These are phyloP conservation scores for Sisyra terminalis DNA, from an alignment of 2,888 invertebrate genomes.

Conservation along the genomic window DNA sequence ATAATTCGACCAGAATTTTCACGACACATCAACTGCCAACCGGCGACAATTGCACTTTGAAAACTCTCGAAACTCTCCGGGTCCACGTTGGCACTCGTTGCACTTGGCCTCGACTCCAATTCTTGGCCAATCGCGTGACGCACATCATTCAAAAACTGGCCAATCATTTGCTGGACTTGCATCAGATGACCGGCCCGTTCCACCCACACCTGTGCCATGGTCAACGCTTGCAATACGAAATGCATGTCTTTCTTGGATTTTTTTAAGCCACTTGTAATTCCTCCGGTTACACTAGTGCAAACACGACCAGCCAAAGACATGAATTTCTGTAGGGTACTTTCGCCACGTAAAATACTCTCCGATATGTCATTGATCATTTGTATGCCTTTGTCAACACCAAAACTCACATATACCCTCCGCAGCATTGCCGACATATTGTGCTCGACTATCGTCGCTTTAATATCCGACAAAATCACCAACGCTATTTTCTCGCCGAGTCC, in stretches of 20 bases:
- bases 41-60: constrained; percentile 6
- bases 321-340: constrained; percentile 6
- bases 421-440: constrained; percentile 4
- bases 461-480: constrained; percentile 6
- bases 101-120: constrained; percentile 1
- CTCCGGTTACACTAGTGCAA: constrained; percentile 6
- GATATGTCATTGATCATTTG: constrained; percentile 8
- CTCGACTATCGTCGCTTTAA: constrained; percentile 3
- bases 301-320: constrained; percentile 7
- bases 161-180: background rate
- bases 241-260: constrained; percentile 7
- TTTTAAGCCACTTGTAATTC: constrained; percentile 5
- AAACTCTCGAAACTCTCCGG: constrained; percentile 7
- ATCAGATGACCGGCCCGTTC: constrained; percentile 3
- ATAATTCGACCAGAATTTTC: constrained; percentile 9
- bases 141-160: constrained; percentile 7
- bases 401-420: constrained; percentile 2
- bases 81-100: background rate
- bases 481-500: constrained; percentile 9
- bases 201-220: constrained; percentile 5
- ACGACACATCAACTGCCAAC: constrained; percentile 9
- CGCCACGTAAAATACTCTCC: constrained; percentile 8
- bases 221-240: background rate
- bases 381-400: constrained; percentile 7
- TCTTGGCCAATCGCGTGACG: constrained; percentile 6